Conservation (phyloP, 1,140 invertebrate genomes). For the Batillaria attramentaria region DNA sequence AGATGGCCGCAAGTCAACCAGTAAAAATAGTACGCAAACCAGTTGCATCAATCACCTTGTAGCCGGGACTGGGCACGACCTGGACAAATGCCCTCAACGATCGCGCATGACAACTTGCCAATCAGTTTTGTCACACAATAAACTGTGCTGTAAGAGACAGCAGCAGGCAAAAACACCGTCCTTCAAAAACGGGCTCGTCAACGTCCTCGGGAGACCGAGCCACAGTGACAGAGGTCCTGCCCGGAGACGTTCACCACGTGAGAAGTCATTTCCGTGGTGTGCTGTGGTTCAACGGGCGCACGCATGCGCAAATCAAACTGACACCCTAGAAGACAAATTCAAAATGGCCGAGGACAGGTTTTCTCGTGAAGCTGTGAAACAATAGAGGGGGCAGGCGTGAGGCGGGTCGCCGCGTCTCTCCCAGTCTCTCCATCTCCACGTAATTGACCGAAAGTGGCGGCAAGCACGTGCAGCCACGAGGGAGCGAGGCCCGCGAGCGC, state of each 20-base stretch:
- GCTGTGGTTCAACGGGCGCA: constrained; percentile 17
- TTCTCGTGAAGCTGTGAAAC: constrained; percentile 22
- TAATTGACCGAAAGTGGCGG: constrained; percentile 21
- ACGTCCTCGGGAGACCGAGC: constrained; percentile 18
- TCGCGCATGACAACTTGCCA: no score
- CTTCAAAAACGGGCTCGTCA: not conserved
- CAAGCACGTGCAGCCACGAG: constrained; percentile 1
- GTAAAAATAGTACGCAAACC: no score
- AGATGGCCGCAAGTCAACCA: no score
- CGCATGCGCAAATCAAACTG: constrained; percentile 33
- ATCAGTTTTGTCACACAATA: no score
- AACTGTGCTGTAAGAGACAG: not conserved
- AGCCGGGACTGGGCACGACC: no score
- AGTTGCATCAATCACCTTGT: no score
- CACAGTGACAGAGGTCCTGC: constrained; percentile 13
- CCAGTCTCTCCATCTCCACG: constrained; percentile 7
- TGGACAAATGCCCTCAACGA: no score
- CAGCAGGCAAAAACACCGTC: not conserved
- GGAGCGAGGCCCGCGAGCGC: constrained; percentile 7
- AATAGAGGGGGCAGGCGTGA: constrained; percentile 29
- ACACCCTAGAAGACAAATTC: constrained; percentile 16
- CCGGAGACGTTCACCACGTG: constrained; percentile 12
- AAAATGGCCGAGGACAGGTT: constrained; percentile 33
- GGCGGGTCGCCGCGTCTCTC: constrained; percentile 1
- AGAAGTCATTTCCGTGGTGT: constrained; percentile 28